phyloP scores from a whole-genome alignment of 1,140 invertebrate species.

The honey bee (Apis mellifera) region DNA sequence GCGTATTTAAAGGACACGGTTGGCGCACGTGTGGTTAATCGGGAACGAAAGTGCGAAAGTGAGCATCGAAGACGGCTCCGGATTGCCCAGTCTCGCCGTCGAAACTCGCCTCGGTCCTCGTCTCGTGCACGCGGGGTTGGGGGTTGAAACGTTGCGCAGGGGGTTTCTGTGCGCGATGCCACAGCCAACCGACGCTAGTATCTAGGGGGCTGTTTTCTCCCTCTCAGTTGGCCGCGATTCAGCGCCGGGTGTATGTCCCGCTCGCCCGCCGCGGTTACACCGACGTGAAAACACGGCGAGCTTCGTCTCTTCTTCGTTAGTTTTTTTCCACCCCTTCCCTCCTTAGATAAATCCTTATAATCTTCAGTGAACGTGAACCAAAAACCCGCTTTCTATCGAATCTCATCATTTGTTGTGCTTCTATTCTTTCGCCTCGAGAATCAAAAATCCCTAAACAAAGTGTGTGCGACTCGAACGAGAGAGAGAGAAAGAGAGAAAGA shows the following conservation, averaged over 20 bases:
- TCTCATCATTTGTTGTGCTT: too few species aligned
- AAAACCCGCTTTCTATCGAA: too few species aligned
- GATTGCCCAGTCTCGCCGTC: background rate
- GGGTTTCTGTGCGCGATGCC: conserved; percentile 74
- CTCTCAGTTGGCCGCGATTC: conserved; percentile 81
- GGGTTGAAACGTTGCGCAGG: conserved; percentile 73
- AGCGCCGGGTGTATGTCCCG: conserved; percentile 73
- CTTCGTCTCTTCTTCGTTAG: background rate
- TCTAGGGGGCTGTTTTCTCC: conserved; percentile 70
- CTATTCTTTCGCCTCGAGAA: too few species aligned
- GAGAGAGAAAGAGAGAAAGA: too few species aligned
- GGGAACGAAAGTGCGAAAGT: conserved; percentile 1
- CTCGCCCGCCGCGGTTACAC: conserved; percentile 52
- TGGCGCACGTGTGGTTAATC: background rate
- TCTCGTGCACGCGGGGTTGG: background rate
- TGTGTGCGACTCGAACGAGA: too few species aligned
- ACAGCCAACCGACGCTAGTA: conserved; percentile 65
- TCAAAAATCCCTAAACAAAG: too few species aligned
- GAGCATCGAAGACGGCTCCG: background rate
- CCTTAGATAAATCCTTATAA: too few species aligned
- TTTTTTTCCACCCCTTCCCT: too few species aligned
- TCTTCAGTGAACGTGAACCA: too few species aligned
- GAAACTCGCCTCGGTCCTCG: conserved; percentile 10
- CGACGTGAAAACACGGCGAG: conserved; percentile 58
- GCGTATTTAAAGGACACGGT: too few species aligned